Conservation (phyloP, 1,140 invertebrate genomes). For the Elysia chlorotica region DNA sequence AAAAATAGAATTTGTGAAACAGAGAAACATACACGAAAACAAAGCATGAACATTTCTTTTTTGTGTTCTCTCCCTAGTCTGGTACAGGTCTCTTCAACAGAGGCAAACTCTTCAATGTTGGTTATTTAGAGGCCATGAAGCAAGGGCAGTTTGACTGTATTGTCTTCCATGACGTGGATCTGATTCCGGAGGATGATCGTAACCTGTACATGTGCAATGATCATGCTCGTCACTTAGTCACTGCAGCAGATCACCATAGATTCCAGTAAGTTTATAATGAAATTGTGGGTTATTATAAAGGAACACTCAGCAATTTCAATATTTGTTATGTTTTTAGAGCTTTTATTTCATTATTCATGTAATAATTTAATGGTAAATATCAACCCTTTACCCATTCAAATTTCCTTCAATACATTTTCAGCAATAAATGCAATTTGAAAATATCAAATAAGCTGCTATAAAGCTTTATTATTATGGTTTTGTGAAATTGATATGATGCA, state of each 20-base stretch:
- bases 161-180: conserved; percentile 59
- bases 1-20: too few relatives aligned
- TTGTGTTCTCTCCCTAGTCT: conserved; percentile 22
- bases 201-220: conserved; percentile 59
- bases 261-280: conserved; percentile 51
- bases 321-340: neutral
- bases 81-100: conserved; percentile 52
- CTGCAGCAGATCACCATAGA: conserved; percentile 58
- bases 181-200: conserved; percentile 54
- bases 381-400: too few relatives aligned
- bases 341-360: neutral
- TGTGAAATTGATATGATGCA: too few relatives aligned
- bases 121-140: conserved; percentile 52
- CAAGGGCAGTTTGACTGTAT: conserved; percentile 53
- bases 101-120: conserved; percentile 58
- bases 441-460: too few relatives aligned
- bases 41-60: too few relatives aligned
- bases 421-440: too few relatives aligned
- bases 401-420: too few relatives aligned
- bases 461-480: too few relatives aligned
- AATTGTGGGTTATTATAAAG: neutral
- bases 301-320: neutral
- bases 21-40: too few relatives aligned
- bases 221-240: conserved; percentile 49
- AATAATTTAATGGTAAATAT: too few relatives aligned